These are phyloP conservation scores for Elysia crispata DNA, from an alignment of 2,888 invertebrate genomes.

Conservation along the genomic window DNA sequence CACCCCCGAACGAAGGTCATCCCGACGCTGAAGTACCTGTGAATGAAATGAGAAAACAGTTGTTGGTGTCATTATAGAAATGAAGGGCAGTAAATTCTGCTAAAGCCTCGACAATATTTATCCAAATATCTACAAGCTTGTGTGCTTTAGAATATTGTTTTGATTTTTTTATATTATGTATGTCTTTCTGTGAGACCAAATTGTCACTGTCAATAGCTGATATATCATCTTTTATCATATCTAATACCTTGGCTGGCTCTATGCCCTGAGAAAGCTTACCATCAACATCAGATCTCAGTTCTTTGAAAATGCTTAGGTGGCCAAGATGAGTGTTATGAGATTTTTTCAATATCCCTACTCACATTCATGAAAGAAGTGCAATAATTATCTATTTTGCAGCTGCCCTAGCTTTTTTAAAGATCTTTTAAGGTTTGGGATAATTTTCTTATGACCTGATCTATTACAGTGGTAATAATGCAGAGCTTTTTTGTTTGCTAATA, in stretches of 20 bases:
- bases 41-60: too few relatives aligned
- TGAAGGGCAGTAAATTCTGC: too few relatives aligned
- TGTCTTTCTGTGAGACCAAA: slow-evolving; percentile 1
- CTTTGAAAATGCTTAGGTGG: not conserved
- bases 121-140: slow-evolving; percentile 21
- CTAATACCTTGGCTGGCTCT: not conserved
- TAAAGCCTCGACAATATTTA: not conserved
- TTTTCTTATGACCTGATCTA: not conserved
- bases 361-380: not conserved
- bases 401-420: not conserved
- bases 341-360: not conserved
- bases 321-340: not conserved
- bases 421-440: not conserved
- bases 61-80: too few relatives aligned
- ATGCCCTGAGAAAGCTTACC: not conserved
- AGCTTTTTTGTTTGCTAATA: not conserved
- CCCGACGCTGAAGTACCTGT: too few relatives aligned
- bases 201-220: slow-evolving; percentile 7
- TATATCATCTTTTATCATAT: not conserved
- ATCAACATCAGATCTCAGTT: not conserved
- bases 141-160: slow-evolving; percentile 9
- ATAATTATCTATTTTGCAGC: not conserved
- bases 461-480: not conserved
- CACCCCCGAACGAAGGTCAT: too few relatives aligned
- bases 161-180: slow-evolving; percentile 24